A percentile compares a stretch with the other conserved stretches of the same genome.
These are phyloP conservation scores for Allochrocebus solatus DNA, from an alignment of 2,797 vertebrate species.

Conservation along the genomic window DNA sequence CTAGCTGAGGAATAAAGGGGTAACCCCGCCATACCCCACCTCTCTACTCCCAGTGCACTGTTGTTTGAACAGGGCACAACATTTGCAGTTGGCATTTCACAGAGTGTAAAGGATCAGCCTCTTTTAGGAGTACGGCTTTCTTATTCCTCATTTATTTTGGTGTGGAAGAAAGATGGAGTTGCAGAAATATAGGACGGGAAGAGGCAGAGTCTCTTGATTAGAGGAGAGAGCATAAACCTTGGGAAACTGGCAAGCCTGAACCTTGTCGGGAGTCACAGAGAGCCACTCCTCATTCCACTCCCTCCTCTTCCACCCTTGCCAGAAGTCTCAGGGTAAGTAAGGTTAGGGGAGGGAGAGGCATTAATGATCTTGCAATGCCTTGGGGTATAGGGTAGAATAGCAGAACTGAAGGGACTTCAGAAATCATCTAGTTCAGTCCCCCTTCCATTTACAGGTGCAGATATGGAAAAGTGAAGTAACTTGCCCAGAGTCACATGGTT, in stretches of 20 bases:
- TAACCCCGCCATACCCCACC: background rate
- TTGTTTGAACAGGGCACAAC: background rate
- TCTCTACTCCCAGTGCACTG: background rate
- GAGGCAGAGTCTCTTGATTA: background rate
- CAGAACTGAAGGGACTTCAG: background rate
- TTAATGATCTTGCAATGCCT: background rate
- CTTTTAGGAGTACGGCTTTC: background rate
- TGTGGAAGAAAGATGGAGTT: background rate
- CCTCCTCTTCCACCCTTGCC: conserved; percentile 46
- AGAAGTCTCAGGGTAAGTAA: conserved; percentile 57
- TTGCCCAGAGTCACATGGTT: background rate
- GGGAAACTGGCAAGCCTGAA: conserved; percentile 53
- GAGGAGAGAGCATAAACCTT: conserved; percentile 22
- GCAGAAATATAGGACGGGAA: background rate
- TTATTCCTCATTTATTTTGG: background rate
- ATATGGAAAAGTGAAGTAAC: background rate
- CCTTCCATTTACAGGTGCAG: background rate
- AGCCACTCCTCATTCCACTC: conserved; percentile 47
- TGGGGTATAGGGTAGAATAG: background rate
- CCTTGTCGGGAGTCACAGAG: conserved; percentile 13
- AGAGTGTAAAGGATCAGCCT: background rate
- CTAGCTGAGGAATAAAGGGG: background rate
- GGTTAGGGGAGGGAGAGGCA: background rate
- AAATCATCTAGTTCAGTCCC: background rate
- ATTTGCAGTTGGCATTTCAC: background rate